Conservation (phyloP, 1,140 invertebrate species). For the Cydia strobilella region DNA sequence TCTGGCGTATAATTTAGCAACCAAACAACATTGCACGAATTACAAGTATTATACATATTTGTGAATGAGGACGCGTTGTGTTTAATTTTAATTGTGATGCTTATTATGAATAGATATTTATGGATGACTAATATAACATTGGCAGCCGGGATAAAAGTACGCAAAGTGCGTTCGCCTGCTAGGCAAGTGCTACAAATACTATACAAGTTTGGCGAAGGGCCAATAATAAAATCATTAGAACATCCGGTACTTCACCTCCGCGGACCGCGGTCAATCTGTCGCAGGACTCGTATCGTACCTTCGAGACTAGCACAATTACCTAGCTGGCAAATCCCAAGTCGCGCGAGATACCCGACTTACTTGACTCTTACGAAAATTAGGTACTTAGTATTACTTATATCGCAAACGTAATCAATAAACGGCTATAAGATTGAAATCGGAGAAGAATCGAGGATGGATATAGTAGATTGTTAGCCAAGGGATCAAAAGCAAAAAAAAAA, state of each 20-base stretch:
- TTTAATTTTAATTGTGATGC: constrained; percentile 30
- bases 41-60: background rate
- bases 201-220: constrained; percentile 17
- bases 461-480: too few relatives aligned
- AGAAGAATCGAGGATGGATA: too few relatives aligned
- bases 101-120: constrained; percentile 29
- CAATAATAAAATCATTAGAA: constrained; percentile 6
- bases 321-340: too few relatives aligned
- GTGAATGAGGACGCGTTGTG: constrained; percentile 23
- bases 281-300: background rate
- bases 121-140: constrained; percentile 17
- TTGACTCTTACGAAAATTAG: too few relatives aligned
- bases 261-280: background rate
- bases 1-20: too few relatives aligned
- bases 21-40: background rate
- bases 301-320: too few relatives aligned
- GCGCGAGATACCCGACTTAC: too few relatives aligned
- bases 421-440: too few relatives aligned
- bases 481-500: too few relatives aligned
- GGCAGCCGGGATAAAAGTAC: constrained; percentile 8
- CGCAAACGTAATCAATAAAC: too few relatives aligned
- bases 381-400: too few relatives aligned
- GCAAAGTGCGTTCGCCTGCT: constrained; percentile 22
- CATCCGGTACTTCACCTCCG: background rate
- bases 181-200: constrained; percentile 21